These are phyloP conservation scores for Lacerta viridis DNA, from an alignment of 2,797 vertebrate genomes.

Conservation along the genomic window DNA sequence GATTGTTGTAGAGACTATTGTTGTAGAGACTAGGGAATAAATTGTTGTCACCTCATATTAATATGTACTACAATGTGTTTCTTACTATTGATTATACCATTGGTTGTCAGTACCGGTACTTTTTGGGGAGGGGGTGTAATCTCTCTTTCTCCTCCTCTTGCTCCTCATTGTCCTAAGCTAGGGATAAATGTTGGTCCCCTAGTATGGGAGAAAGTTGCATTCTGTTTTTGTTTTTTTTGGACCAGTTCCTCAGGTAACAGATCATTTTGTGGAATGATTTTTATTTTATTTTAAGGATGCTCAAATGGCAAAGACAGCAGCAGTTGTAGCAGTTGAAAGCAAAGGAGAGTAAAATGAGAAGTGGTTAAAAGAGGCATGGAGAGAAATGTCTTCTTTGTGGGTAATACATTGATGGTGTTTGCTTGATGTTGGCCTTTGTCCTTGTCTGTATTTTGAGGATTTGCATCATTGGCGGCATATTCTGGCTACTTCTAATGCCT, in stretches of 20 bases:
- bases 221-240: background rate
- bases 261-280: background rate
- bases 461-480: background rate
- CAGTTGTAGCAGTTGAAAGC: background rate
- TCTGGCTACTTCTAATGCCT: background rate
- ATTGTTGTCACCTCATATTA: too few relatives aligned
- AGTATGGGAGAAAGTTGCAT: too few relatives aligned
- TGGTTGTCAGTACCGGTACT: too few relatives aligned
- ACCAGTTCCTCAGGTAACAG: too few relatives aligned
- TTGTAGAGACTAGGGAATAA: too few relatives aligned
- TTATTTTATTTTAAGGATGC: background rate
- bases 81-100: too few relatives aligned
- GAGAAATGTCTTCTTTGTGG: background rate
- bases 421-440: background rate
- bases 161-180: background rate
- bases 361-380: background rate
- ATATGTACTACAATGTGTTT: too few relatives aligned
- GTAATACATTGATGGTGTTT: background rate
- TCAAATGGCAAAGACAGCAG: background rate
- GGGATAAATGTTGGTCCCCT: background rate
- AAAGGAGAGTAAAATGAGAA: background rate
- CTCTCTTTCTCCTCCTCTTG: too few relatives aligned
- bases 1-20: too few relatives aligned
- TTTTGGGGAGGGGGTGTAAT: too few relatives aligned
- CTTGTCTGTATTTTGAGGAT: background rate